Evolutionary conservation across 2,113 vertebrate genomes (phyloP).

Genomic region (Hippocampus comes): DNA sequence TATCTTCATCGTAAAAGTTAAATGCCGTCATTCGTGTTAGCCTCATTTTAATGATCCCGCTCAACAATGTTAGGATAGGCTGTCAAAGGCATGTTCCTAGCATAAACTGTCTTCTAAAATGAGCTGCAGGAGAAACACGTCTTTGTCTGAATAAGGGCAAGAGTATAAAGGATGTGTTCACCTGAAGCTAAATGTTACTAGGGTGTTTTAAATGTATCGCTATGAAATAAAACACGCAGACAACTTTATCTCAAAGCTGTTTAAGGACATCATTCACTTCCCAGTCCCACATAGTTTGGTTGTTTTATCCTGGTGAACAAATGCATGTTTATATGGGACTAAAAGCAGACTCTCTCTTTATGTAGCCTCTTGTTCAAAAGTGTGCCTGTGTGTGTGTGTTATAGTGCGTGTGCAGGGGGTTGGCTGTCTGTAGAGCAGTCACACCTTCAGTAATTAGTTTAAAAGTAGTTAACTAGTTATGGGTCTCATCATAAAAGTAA

Average conservation of each 20-base stretch:
- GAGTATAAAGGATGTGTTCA: background rate
- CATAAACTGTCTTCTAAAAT: background rate
- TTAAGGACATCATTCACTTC: background rate
- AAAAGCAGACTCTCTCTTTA: background rate
- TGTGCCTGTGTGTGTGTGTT: constrained; percentile 43
- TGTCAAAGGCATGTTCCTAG: background rate
- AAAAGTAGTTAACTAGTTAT: too few relatives aligned
- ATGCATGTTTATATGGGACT: constrained; percentile 11
- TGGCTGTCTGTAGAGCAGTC: constrained; percentile 64
- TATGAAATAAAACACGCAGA: background rate
- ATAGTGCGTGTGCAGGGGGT: constrained; percentile 67
- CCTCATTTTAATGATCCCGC: background rate
- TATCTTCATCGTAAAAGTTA: background rate
- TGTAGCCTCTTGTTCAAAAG: background rate
- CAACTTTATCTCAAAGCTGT: background rate
- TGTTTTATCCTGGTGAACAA: background rate
- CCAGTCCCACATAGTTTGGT: constrained; percentile 3
- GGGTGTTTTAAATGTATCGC: background rate
- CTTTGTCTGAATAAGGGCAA: background rate
- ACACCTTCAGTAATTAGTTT: constrained; percentile 75
- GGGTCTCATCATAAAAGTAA: background rate
- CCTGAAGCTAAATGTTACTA: background rate
- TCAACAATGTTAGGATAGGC: background rate
- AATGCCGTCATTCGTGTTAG: background rate
- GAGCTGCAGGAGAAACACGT: background rate